phyloP scores from a whole-genome alignment of 1,140 invertebrate species.

The Metopolophium dirhodum region DNA sequence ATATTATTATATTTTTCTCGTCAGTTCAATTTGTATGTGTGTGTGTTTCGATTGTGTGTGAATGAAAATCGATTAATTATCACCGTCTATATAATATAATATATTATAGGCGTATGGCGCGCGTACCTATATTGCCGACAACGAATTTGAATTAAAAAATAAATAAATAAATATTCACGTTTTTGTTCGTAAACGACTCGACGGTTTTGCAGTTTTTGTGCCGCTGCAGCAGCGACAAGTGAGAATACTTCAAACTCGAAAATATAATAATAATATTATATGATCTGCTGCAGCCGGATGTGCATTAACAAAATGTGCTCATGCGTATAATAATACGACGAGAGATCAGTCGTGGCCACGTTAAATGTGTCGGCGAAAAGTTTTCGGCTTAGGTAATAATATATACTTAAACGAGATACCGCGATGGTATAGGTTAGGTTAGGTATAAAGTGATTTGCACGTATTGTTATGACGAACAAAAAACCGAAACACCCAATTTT shows the following conservation, averaged over 20 bases:
- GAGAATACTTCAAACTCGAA: neutral
- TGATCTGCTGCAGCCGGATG: neutral
- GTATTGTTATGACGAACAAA: neutral
- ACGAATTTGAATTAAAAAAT: neutral
- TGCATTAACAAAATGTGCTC: neutral
- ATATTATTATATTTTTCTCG: neutral
- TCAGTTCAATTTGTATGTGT: neutral
- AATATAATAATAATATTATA: neutral
- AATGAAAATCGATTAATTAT: slow-evolving; percentile 22
- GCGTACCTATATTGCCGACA: neutral
- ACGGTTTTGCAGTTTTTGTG: neutral
- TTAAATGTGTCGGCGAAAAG: neutral
- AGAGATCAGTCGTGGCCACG: neutral
- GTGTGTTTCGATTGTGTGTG: neutral
- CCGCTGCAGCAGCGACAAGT: neutral
- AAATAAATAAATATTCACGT: neutral
- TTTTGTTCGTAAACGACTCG: neutral
- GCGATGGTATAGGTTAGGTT: neutral
- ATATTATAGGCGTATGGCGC: neutral
- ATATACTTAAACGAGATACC: neutral
- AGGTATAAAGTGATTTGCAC: neutral
- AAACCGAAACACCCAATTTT: neutral
- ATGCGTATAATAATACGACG: neutral
- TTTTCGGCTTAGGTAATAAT: neutral
- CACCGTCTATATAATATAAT: neutral